Conservation (phyloP, 2,797 vertebrate genomes). For the Urosaurus nigricauda region DNA sequence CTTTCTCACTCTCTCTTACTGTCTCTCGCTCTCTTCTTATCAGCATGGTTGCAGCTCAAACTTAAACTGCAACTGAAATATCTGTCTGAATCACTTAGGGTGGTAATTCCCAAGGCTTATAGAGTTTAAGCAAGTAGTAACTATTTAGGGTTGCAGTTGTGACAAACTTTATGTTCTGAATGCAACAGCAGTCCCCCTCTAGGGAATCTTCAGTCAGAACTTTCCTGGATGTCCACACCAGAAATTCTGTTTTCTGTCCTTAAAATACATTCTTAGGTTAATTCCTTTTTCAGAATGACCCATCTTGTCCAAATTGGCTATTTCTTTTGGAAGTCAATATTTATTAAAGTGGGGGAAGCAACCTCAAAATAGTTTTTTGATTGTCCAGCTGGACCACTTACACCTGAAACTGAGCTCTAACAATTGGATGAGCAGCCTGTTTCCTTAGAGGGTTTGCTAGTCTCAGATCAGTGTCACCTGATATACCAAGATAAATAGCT, state of each 20-base stretch:
- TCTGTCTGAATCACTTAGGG: no score
- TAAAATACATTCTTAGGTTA: background rate
- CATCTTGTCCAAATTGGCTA: background rate
- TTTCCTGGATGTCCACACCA: background rate
- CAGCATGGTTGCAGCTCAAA: no score
- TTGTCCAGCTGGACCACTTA: background rate
- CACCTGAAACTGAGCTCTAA: background rate
- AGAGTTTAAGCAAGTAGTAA: background rate
- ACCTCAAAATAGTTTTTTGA: background rate
- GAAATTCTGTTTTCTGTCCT: background rate
- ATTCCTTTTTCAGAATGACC: background rate
- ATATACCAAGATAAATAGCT: background rate
- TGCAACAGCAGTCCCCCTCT: background rate
- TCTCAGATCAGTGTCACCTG: background rate
- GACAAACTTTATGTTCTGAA: background rate
- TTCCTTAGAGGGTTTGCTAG: background rate
- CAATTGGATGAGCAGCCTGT: background rate
- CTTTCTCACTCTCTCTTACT: no score
- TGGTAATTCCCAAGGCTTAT: no score
- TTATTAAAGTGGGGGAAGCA: background rate
- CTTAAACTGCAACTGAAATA: no score
- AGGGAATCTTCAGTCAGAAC: background rate
- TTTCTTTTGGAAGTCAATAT: background rate
- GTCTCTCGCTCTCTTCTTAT: no score
- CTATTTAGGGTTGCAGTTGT: background rate